These are phyloP conservation scores for Drosophila atripex DNA, from an alignment of 2,888 invertebrate genomes.

Conservation along the genomic window DNA sequence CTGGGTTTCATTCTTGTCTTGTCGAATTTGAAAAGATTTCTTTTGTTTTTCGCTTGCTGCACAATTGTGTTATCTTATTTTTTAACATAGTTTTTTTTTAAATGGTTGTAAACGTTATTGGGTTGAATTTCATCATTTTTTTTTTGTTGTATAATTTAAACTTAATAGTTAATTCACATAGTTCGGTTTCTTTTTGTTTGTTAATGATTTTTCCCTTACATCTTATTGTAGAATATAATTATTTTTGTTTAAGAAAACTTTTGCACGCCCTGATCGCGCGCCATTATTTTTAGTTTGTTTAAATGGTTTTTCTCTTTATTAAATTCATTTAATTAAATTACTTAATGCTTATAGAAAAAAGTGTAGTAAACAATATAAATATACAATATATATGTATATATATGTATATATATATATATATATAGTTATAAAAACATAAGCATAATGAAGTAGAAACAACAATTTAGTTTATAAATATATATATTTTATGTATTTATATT, in stretches of 20 bases:
- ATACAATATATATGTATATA: slow-evolving; percentile 37
- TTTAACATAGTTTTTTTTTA: slow-evolving; percentile 2
- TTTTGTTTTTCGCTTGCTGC: slow-evolving; percentile 35
- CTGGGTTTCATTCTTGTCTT: slow-evolving; percentile 43
- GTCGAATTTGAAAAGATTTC: slow-evolving; percentile 47
- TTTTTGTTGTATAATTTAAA: slow-evolving; percentile 53
- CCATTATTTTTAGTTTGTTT: slow-evolving; percentile 26
- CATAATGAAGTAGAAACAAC: slow-evolving; percentile 66
- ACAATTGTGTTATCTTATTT: slow-evolving; percentile 22
- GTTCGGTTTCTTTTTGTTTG: slow-evolving; percentile 27
- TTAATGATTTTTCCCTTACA: slow-evolving; percentile 40
- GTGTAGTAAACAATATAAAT: slow-evolving; percentile 61
- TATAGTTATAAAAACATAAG: slow-evolving; percentile 58
- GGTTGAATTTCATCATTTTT: slow-evolving; percentile 38
- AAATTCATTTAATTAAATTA: slow-evolving; percentile 72
- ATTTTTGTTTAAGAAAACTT: slow-evolving; percentile 65
- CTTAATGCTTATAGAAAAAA: slow-evolving; percentile 69
- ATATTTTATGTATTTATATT: slow-evolving; percentile 59
- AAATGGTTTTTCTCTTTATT: slow-evolving; percentile 47
- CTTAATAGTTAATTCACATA: slow-evolving; percentile 73
- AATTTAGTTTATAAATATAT: slow-evolving; percentile 58
- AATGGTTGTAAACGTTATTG: slow-evolving; percentile 46
- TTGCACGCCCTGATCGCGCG: slow-evolving; percentile 44
- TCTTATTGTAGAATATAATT: slow-evolving; percentile 51
- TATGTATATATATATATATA: slow-evolving; percentile 46